Percentiles rank a stretch among this genome's conserved stretches.
Evolutionary conservation across 1,140 invertebrate genomes (phyloP).

Genomic region (Drosophila saltans): DNA sequence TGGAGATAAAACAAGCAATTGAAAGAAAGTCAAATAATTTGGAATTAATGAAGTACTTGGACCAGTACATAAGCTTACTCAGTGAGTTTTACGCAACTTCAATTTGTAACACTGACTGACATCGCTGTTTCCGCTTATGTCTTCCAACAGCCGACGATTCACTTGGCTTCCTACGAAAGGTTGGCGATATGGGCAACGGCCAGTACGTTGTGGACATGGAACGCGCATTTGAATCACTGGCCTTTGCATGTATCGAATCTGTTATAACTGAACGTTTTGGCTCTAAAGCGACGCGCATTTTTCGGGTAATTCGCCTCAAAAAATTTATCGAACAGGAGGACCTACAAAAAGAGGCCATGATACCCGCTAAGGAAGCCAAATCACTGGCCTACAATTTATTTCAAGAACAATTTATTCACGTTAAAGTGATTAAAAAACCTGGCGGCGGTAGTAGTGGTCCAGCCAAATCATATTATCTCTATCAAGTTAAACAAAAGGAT

Average conservation of each 20-base stretch:
- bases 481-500: constrained; percentile 87
- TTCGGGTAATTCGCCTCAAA: constrained; percentile 90
- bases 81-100: constrained; percentile 82
- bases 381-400: constrained; percentile 91
- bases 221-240: constrained; percentile 86
- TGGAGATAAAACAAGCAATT: constrained; percentile 86
- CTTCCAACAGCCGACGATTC: constrained; percentile 88
- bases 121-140: constrained; percentile 2
- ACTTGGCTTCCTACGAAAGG: constrained; percentile 88
- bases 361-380: constrained; percentile 94
- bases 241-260: constrained; percentile 89
- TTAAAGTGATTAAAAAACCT: constrained; percentile 83
- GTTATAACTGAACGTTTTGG: constrained; percentile 92
- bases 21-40: constrained; percentile 85
- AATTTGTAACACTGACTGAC: constrained; percentile 36
- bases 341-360: constrained; percentile 94
- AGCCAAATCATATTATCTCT: constrained; percentile 88
- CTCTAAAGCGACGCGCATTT: constrained; percentile 93
- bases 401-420: constrained; percentile 91
- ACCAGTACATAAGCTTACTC: constrained; percentile 91
- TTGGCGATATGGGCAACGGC: constrained; percentile 91
- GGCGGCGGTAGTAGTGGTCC: constrained; percentile 84
- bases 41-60: constrained; percentile 87
- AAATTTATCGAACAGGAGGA: constrained; percentile 94
- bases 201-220: constrained; percentile 89